A percentile compares a stretch with the other conserved stretches of the same genome.
Evolutionary conservation across 2,888 invertebrate species (phyloP).

Genomic region (Nomada fucata): DNA sequence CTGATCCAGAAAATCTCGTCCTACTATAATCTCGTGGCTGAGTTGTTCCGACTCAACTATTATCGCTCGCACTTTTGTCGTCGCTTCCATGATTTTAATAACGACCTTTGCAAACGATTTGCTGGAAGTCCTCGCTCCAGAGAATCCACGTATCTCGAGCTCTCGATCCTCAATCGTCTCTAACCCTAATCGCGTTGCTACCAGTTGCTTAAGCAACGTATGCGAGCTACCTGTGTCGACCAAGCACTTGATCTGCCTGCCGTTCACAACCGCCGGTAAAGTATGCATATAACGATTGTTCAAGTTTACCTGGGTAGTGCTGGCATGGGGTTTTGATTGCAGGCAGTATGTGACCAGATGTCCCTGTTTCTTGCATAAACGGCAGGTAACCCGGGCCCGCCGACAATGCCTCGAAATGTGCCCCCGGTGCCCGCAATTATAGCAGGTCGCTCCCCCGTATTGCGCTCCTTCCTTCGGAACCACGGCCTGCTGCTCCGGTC

Average conservation of each 20-base stretch:
- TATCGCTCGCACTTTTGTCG: not conserved
- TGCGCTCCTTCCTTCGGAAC: no score
- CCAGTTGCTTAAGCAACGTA: not conserved
- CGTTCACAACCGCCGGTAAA: not conserved
- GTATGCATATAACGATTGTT: not conserved
- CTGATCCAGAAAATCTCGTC: not conserved
- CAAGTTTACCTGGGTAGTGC: not conserved
- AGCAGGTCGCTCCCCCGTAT: no score
- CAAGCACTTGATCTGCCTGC: not conserved
- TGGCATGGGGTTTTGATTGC: not conserved
- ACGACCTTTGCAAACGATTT: not conserved
- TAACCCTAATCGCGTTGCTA: not conserved
- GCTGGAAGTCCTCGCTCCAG: not conserved
- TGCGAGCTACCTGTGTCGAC: not conserved
- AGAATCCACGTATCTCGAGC: not conserved
- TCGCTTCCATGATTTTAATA: slow-evolving; percentile 1
- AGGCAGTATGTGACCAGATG: not conserved
- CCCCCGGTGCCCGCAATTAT: no score
- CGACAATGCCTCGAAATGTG: no score
- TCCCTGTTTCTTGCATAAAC: not conserved
- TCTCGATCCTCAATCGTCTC: not conserved
- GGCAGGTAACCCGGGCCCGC: not conserved
- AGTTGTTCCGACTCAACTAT: not conserved
- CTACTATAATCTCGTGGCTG: not conserved
- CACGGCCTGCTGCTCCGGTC: no score